phyloP scores from a whole-genome alignment of 1,140 invertebrate species.

The Polypedilum vanderplanki region DNA sequence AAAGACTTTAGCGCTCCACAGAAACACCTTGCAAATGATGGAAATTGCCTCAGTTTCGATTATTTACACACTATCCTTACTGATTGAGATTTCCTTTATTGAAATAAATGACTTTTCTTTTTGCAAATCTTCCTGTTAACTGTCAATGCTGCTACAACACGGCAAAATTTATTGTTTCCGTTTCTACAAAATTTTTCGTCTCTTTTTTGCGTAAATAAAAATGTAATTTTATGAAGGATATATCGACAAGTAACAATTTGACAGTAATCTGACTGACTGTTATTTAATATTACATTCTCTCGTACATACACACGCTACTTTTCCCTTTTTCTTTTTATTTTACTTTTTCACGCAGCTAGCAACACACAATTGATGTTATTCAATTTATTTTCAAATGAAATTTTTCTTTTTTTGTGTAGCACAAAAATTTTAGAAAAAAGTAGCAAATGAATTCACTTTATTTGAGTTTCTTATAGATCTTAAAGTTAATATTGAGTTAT shows the following conservation, averaged over 20 bases:
- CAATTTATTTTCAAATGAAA: constrained; percentile 14
- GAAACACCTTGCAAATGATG: background rate
- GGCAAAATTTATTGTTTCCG: constrained; percentile 11
- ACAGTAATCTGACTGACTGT: constrained; percentile 25
- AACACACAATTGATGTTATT: constrained; percentile 15
- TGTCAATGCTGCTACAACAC: background rate
- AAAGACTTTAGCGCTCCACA: no score
- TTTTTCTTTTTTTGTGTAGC: no score
- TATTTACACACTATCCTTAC: background rate
- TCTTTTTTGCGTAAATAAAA: background rate
- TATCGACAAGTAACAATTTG: constrained; percentile 20
- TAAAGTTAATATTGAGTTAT: no score
- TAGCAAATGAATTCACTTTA: no score
- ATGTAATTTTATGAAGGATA: background rate
- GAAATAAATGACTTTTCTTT: constrained; percentile 21
- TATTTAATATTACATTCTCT: constrained; percentile 8
- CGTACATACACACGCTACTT: background rate
- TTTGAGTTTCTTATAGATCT: no score
- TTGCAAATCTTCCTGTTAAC: background rate
- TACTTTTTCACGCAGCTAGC: background rate
- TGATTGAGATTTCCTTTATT: constrained; percentile 28
- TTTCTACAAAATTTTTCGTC: background rate
- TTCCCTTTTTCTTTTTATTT: background rate
- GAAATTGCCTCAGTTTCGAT: background rate
- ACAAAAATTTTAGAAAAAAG: no score